A percentile compares a stretch with the other conserved stretches of the same genome.
phyloP scores from a whole-genome alignment of 2,113 vertebrate species.

The Etia nguti region DNA sequence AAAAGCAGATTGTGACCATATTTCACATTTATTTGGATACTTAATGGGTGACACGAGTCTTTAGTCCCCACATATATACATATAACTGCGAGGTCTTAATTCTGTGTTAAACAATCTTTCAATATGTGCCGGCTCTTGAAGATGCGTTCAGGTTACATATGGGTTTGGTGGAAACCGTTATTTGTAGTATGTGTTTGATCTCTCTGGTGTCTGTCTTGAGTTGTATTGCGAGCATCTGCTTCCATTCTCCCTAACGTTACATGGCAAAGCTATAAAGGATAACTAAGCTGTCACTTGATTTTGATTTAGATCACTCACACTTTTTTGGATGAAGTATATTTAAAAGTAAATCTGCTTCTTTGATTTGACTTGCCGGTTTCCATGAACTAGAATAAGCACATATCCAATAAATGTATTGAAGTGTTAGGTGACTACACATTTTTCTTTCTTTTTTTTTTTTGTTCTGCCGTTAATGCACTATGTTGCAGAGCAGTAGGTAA shows the following conservation, averaged over 20 bases:
- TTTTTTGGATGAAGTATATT: not conserved
- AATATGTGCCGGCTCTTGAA: not conserved
- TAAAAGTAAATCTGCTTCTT: not conserved
- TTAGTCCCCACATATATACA: not conserved
- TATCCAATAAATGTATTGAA: not conserved
- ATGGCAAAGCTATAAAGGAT: constrained; percentile 42
- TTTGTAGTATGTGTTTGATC: constrained; percentile 43
- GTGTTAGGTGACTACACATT: not conserved
- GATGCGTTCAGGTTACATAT: constrained; percentile 25
- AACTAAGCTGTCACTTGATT: constrained; percentile 25
- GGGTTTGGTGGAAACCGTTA: constrained; percentile 23
- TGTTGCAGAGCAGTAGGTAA: not conserved
- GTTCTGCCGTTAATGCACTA: not conserved
- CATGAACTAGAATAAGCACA: not conserved
- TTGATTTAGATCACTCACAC: constrained; percentile 31
- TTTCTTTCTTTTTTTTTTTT: not conserved
- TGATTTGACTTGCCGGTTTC: not conserved
- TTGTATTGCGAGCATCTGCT: constrained; percentile 47
- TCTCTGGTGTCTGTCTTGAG: constrained; percentile 10
- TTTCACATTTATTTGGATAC: not conserved
- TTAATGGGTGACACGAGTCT: not conserved
- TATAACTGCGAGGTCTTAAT: not conserved
- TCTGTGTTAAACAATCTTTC: not conserved
- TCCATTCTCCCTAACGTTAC: constrained; percentile 36
- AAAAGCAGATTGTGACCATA: not conserved